These are phyloP conservation scores for Sphaerophoria rueppellii DNA, from an alignment of 2,888 invertebrate genomes.

Conservation along the genomic window DNA sequence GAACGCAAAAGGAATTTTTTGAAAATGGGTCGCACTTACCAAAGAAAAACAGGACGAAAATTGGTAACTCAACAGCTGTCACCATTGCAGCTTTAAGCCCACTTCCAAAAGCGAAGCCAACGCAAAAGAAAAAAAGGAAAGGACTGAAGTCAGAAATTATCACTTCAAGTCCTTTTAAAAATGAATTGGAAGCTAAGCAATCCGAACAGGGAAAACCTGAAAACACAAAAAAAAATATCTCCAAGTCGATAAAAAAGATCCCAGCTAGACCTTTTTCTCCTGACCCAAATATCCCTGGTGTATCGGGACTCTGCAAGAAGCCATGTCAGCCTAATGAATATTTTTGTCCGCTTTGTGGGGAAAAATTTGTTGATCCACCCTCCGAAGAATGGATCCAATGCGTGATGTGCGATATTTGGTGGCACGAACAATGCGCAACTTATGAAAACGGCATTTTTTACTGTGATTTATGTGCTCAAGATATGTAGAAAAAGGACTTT, in stretches of 20 bases:
- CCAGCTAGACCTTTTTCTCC: slow-evolving; percentile 11
- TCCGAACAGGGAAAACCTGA: slow-evolving; percentile 16
- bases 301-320: slow-evolving; percentile 1
- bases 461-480: slow-evolving; percentile 5
- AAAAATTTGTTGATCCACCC: slow-evolving; percentile 1
- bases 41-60: no score
- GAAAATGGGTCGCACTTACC: no score
- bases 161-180: slow-evolving; percentile 32
- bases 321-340: neutral
- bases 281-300: slow-evolving; percentile 9
- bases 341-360: neutral
- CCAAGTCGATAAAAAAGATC: slow-evolving; percentile 6
- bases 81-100: slow-evolving; percentile 18
- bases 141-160: slow-evolving; percentile 27
- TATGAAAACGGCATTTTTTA: slow-evolving; percentile 8
- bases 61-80: slow-evolving; percentile 7
- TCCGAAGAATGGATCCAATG: slow-evolving; percentile 17
- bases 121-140: slow-evolving; percentile 17
- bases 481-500: neutral
- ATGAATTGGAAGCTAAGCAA: slow-evolving; percentile 19
- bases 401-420: neutral
- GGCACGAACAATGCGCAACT: slow-evolving; percentile 10
- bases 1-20: no score
- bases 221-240: slow-evolving; percentile 3
- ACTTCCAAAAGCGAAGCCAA: slow-evolving; percentile 17